Percentiles rank a stretch among this genome's conserved stretches.
Evolutionary conservation across 2,113 vertebrate genomes (phyloP).

Genomic region (Opisthocomus hoazin): DNA sequence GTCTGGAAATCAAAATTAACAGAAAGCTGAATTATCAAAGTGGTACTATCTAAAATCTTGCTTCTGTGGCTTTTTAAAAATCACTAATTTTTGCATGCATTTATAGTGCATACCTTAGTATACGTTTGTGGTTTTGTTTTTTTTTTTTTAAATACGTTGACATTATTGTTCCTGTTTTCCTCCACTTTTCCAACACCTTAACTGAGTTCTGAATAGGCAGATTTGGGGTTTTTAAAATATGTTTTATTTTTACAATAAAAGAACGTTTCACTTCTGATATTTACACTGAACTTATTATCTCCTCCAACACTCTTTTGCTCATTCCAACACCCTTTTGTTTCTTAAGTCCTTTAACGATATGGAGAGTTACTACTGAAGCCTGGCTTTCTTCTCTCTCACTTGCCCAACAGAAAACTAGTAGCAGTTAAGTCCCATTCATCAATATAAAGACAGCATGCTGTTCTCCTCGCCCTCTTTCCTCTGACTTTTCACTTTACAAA

Average conservation of each 20-base stretch:
- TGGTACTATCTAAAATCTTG: neutral
- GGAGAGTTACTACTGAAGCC: neutral
- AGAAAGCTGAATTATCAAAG: neutral
- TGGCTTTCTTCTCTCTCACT: neutral
- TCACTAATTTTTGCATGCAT: neutral
- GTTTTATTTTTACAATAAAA: neutral
- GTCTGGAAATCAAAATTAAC: neutral
- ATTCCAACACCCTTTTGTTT: neutral
- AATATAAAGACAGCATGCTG: neutral
- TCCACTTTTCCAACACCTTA: neutral
- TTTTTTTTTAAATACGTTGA: neutral
- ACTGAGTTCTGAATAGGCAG: neutral
- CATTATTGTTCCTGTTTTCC: neutral
- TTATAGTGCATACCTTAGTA: neutral
- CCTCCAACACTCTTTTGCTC: neutral
- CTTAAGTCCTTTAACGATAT: neutral
- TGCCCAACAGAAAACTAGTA: neutral
- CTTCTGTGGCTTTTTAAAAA: neutral
- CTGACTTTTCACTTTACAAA: neutral
- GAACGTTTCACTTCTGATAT: neutral
- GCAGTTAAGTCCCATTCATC: neutral
- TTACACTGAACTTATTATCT: neutral
- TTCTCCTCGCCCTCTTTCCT: neutral
- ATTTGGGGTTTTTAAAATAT: neutral
- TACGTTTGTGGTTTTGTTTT: fast-evolving